Evolutionary conservation across 2,888 invertebrate species (phyloP).

Genomic region (Orthosia gracilis): DNA sequence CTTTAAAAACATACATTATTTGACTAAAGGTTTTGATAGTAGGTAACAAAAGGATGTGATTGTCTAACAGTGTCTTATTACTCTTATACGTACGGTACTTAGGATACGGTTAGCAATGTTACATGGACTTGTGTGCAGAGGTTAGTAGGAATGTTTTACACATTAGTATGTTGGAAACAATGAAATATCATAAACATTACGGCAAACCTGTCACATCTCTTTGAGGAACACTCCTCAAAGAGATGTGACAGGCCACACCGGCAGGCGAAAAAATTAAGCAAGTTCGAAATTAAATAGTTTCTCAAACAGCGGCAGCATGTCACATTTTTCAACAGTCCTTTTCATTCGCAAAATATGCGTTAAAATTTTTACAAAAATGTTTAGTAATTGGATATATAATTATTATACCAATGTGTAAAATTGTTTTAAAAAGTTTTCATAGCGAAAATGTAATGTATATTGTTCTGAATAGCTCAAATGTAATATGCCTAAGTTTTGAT

Average conservation of each 20-base stretch:
- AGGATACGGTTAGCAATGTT: constrained; percentile 67
- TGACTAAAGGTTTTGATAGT: constrained; percentile 8
- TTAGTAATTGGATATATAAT: not conserved
- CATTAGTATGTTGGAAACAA: not conserved
- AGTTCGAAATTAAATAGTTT: not conserved
- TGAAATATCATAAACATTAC: not conserved
- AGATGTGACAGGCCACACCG: not conserved
- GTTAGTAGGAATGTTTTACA: constrained; percentile 23
- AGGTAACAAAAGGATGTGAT: constrained; percentile 69
- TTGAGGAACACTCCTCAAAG: too few relatives aligned
- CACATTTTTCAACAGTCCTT: too few relatives aligned
- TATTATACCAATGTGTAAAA: constrained; percentile 14
- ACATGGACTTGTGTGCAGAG: constrained; percentile 18
- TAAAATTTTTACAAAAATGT: constrained; percentile 3
- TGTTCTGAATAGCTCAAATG: constrained; percentile 28
- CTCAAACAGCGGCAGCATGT: not conserved
- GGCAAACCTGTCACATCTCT: too few relatives aligned
- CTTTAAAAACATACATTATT: not conserved
- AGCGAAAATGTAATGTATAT: not conserved
- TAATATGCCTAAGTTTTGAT: constrained; percentile 48
- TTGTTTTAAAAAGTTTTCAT: constrained; percentile 1
- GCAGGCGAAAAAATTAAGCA: not conserved
- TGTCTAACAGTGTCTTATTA: constrained; percentile 79
- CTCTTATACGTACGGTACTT: constrained; percentile 39
- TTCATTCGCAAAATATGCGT: not conserved